These are phyloP conservation scores for Takifugu ocellatus DNA, from an alignment of 2,797 vertebrate species.

Conservation along the genomic window DNA sequence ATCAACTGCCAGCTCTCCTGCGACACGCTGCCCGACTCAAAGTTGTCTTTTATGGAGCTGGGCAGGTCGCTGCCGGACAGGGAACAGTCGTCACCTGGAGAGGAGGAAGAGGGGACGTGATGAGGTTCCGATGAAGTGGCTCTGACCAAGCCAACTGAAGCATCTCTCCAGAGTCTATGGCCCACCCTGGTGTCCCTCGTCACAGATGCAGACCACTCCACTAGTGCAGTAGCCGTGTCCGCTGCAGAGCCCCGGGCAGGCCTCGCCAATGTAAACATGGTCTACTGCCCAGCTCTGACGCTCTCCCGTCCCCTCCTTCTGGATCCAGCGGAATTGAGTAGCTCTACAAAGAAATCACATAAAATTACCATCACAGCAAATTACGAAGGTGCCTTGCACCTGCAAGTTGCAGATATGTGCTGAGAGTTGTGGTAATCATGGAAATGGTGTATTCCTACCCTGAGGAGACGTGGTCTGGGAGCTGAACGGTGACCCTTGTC, in stretches of 20 bases:
- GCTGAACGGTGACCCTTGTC: conserved; percentile 93
- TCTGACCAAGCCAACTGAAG: not conserved
- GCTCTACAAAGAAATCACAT: conserved; percentile 74
- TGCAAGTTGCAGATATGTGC: too few species aligned
- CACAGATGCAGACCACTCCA: conserved; percentile 92
- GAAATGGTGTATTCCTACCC: conserved; percentile 73
- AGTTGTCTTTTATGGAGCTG: conserved; percentile 97
- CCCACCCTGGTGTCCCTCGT: conserved; percentile 91
- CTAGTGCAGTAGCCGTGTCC: conserved; percentile 92
- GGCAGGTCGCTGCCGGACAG: conserved; percentile 88
- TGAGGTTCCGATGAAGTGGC: not conserved
- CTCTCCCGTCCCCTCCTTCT: conserved; percentile 88
- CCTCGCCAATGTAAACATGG: conserved; percentile 95
- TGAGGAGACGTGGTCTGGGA: conserved; percentile 95
- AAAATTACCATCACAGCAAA: not conserved
- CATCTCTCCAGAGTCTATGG: not conserved
- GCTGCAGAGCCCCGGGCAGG: conserved; percentile 91
- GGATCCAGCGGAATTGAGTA: conserved; percentile 98
- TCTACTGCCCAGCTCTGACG: conserved; percentile 95
- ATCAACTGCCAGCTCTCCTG: conserved; percentile 95
- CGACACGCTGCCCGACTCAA: conserved; percentile 90
- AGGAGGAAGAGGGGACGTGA: not conserved
- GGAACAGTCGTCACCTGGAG: conserved; percentile 93
- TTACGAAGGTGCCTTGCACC: not conserved
- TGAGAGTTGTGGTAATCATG: not conserved